Conservation (phyloP, 2,888 invertebrate species). For the Meliscaeva auricollis region DNA sequence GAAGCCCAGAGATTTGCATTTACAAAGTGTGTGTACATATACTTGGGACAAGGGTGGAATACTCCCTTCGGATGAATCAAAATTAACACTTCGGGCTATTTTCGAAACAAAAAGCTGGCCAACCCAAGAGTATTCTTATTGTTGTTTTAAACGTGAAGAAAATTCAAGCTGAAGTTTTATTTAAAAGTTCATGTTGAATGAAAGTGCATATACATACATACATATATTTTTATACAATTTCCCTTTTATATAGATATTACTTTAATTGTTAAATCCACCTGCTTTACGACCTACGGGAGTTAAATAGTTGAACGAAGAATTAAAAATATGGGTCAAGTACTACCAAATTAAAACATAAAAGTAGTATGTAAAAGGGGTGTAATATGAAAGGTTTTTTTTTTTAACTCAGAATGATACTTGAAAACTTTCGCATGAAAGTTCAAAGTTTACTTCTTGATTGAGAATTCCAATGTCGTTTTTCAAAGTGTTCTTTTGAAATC, state of each 20-base stretch:
- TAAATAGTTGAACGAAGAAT: constrained; percentile 32
- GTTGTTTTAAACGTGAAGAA: constrained; percentile 67
- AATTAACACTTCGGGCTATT: constrained; percentile 76
- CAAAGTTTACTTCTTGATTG: no score
- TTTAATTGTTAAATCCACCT: constrained; percentile 9
- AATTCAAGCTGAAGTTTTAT: constrained; percentile 15
- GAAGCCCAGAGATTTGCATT: constrained; percentile 72
- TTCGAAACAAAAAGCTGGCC: constrained; percentile 65
- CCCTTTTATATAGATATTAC: neutral
- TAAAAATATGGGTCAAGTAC: constrained; percentile 58
- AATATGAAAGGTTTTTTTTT: neutral
- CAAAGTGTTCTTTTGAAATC: no score
- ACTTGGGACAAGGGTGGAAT: constrained; percentile 48
- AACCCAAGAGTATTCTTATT: constrained; percentile 38
- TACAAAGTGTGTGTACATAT: constrained; percentile 48
- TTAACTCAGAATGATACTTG: neutral
- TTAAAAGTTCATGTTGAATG: neutral
- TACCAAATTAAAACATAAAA: constrained; percentile 4
- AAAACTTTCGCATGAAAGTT: no score
- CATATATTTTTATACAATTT: neutral
- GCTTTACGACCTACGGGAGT: no score
- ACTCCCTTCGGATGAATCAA: constrained; percentile 68
- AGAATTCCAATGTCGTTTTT: no score
- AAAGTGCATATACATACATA: neutral
- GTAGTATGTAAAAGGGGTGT: constrained; percentile 7